Percentiles rank a stretch among this genome's conserved stretches.
Conservation (phyloP, 2,113 vertebrate species). For the Scalopus aquaticus region DNA sequence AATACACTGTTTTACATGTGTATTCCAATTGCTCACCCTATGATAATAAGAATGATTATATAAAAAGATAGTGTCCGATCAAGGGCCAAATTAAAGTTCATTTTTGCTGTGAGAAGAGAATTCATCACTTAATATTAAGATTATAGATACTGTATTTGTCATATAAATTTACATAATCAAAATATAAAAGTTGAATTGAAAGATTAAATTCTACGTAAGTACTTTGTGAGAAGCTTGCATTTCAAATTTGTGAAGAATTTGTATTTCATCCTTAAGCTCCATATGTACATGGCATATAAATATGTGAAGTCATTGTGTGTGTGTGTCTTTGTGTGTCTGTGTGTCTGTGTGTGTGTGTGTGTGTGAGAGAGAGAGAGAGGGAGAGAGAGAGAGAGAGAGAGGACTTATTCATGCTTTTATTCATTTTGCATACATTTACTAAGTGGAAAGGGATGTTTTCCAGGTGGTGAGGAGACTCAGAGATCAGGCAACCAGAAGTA, state of each 20-base stretch:
- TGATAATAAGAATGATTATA: background rate
- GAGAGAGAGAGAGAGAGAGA: too few relatives aligned
- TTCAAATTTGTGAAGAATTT: slow-evolving; percentile 12
- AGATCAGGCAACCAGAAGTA: background rate
- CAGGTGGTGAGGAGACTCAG: background rate
- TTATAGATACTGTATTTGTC: background rate
- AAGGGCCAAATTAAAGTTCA: slow-evolving; percentile 10
- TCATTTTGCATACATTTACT: background rate
- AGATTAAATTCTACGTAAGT: background rate
- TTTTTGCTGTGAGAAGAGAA: background rate
- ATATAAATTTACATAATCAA: background rate
- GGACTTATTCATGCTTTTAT: background rate
- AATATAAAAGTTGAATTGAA: background rate
- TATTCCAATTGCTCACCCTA: background rate
- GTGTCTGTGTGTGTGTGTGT: too few relatives aligned
- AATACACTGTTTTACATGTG: background rate
- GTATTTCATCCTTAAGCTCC: background rate
- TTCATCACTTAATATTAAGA: slow-evolving; percentile 26
- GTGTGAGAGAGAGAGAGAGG: too few relatives aligned
- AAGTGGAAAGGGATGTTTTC: background rate
- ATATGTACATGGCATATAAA: background rate
- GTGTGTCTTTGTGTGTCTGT: background rate
- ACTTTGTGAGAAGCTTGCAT: background rate
- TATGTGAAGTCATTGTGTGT: background rate
- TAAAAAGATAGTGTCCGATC: slow-evolving; percentile 12